Base-by-base conservation (phyloP, 92 coral and sea anemone genomes). In the Micromussa lordhowensis region DNA sequence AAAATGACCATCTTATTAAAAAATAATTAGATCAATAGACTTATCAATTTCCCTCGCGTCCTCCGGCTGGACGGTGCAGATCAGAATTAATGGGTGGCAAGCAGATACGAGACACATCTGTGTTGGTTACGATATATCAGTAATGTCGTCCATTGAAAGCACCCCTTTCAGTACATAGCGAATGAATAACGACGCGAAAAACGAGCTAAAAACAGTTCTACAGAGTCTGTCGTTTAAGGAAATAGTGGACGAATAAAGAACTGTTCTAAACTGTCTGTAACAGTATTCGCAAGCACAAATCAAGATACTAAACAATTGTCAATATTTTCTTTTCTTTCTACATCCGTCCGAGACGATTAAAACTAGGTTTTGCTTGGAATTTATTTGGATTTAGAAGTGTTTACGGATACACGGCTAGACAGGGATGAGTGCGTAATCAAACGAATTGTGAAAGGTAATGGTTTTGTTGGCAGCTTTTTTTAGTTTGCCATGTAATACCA, bases 21-120 rank as follows among this genome's bases (percentile, higher is more conserved):
- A 54, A 29, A 17, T 79, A n/a, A 78, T 79, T 57, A 29, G 16
- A 3, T 21, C 6, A 29, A 58, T 17, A 30, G 49, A 17, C 19
- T 57, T 15, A 21, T 14, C 21, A 5, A 15, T 58, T 53, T 54
- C 58, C 12, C 17, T 18, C 9, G 2, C 21, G 35, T 38, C 3
- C 21, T 19, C 69, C 73, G 68, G 72, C 30, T 80, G 83, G 71
- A 22, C 68, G 24, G 18, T 0, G 28, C 3, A 55, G 61, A 29
- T 29, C 82, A 34, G 28, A 78, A 36, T 51, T 78, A 26, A 81
- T 81, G 72, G 54, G 85, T 61, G 85, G 74, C 24, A 24, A 81
- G 35, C 71, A 59, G 24, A 59, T 44, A 79, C 17, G 19, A 8
- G 59, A 31, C 53, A 30, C 77, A 82, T 82, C 86, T 82, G 86